Evolutionary conservation across 2,113 vertebrate genomes (phyloP), one percentile per base, ranked within the genome.

Genomic region (Anarrhichthys ocellatus): DNA sequence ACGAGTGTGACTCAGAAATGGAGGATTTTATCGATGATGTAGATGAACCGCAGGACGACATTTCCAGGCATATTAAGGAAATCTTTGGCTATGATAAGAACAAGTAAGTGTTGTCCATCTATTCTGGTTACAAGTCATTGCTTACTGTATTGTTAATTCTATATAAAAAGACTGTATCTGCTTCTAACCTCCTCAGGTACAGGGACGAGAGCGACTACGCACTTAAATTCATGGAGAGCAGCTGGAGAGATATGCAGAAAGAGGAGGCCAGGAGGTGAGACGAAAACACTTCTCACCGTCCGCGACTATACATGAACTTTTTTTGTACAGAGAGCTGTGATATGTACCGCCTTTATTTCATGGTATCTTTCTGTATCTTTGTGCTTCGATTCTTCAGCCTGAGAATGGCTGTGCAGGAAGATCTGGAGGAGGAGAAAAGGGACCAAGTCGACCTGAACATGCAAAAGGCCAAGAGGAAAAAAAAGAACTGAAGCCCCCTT

Each of bases 161-260:
- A 2, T 22, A 24, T 66, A 15, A 38, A 29, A 14, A 46, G 14
- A 7, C 3, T 18, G 24, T 40, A 1, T 79, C 64, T 72, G 18
- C 9, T 63, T 63, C 82, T 13, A 3, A 48, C 9, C 10, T 29
- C 50, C 34, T 42, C 90, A 99, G 98, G 83, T 99, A 99, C 92
- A 98, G 94, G 94, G 97, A 99, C 71, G 98, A 99, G 91, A 99
- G 98, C 77, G 98, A 99, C 87, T 99, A 98, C 95, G 98, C 98
- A 91, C 95, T 99, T 89, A 96, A 95, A 88, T 99, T 97, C 50
- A 99, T 99, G 98, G 98, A 99, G 92, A 99, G 97, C 95, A 99
- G 95, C 85, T 99, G 97, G 97, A 97, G 91, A 93, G 98, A 99
- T 62, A 91, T 98, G 85, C 98, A 99, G 90, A 99, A 99, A 74